Conservation (phyloP, 2,797 vertebrate species). For the Chiloscyllium punctatum region DNA sequence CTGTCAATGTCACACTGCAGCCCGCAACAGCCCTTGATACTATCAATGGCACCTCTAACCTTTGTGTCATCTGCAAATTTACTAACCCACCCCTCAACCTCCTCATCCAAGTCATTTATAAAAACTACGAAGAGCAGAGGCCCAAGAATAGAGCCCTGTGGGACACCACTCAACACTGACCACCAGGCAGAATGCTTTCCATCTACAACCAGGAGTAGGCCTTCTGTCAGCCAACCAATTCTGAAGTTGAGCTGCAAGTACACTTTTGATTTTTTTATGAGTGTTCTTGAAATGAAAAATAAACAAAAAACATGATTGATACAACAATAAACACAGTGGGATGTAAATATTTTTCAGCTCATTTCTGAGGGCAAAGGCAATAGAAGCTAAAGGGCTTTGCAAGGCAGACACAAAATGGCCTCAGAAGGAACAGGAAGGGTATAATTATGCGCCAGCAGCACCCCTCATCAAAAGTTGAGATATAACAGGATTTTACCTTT, state of each 20-base stretch:
- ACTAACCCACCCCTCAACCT: too few species aligned
- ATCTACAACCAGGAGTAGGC: too few species aligned
- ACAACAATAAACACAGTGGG: not conserved
- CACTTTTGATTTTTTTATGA: not conserved
- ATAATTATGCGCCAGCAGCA: not conserved
- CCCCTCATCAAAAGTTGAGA: not conserved
- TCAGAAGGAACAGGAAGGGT: not conserved
- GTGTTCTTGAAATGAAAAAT: not conserved
- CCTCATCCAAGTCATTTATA: too few species aligned
- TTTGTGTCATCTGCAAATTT: too few species aligned
- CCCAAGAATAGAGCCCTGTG: too few species aligned
- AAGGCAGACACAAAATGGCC: not conserved
- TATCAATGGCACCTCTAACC: too few species aligned
- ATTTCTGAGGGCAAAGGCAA: not conserved
- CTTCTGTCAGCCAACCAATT: too few species aligned
- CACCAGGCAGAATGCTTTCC: too few species aligned
- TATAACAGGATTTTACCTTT: not conserved
- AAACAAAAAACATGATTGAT: not conserved
- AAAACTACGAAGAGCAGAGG: too few species aligned
- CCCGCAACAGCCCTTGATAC: too few species aligned
- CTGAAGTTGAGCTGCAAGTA: not conserved
- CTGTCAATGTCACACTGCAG: too few species aligned
- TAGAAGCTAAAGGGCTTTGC: not conserved
- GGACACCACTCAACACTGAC: too few species aligned
- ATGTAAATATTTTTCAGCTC: not conserved